Evolutionary conservation across 2,888 invertebrate genomes (phyloP).

Genomic region (Trissolcus brochymenae): DNA sequence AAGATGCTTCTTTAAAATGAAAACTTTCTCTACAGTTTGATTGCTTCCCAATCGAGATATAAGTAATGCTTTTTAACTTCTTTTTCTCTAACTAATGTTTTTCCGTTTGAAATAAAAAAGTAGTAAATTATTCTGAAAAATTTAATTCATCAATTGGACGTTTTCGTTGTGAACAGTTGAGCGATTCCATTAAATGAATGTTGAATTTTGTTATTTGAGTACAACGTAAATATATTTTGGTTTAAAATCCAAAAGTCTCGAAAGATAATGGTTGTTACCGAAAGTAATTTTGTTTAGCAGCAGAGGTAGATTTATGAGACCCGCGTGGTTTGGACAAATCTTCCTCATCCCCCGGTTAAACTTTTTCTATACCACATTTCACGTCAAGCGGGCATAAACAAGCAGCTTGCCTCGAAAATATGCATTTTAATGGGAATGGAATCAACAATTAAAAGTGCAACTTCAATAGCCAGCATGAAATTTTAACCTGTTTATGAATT

Average conservation of each 20-base stretch:
- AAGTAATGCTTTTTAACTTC: no score
- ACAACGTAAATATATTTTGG: constrained; percentile 5
- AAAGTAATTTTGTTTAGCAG: constrained; percentile 40
- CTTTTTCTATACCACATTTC: constrained; percentile 43
- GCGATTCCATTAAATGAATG: background rate
- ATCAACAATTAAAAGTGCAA: background rate
- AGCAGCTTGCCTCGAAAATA: constrained; percentile 5
- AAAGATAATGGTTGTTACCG: constrained; percentile 28
- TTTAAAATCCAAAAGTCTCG: constrained; percentile 15
- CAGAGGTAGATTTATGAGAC: constrained; percentile 40
- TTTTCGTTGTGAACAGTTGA: background rate
- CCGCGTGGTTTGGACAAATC: constrained; percentile 38
- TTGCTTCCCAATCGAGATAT: background rate
- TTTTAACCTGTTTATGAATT: no score
- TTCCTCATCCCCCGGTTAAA: constrained; percentile 26
- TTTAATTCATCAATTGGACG: no score
- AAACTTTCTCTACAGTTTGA: constrained; percentile 1
- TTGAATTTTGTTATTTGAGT: background rate
- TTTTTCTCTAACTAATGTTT: no score
- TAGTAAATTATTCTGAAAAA: no score
- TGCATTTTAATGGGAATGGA: constrained; percentile 33
- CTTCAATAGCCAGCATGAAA: background rate
- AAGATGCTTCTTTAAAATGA: constrained; percentile 26
- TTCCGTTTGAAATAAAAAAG: no score
- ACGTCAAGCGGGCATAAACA: constrained; percentile 31